phyloP scores from a whole-genome alignment of 2,888 invertebrate genomes.

The Lithophane socia region DNA sequence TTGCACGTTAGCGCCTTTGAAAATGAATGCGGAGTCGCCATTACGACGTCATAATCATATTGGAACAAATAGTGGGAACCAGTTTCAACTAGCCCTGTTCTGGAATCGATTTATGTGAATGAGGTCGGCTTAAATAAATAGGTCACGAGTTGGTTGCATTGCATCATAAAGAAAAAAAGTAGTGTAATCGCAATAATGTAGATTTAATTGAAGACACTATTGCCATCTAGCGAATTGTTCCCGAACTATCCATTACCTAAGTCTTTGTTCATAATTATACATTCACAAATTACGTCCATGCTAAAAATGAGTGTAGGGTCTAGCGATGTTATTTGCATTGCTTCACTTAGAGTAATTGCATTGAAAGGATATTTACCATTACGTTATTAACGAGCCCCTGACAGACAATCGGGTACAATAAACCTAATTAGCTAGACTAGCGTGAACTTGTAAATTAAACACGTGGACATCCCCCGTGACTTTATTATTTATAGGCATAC shows the following conservation, averaged over 20 bases:
- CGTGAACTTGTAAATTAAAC: conserved; percentile 10
- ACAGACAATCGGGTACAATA: neutral
- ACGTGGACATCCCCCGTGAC: neutral
- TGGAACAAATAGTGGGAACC: conserved; percentile 8
- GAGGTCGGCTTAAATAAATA: neutral
- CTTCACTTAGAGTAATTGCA: conserved; percentile 1
- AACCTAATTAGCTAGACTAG: neutral
- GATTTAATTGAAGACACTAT: conserved; percentile 12
- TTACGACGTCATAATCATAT: neutral
- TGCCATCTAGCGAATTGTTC: conserved; percentile 25
- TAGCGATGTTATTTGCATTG: neutral
- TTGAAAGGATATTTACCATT: neutral
- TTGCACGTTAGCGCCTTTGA: conserved; percentile 33
- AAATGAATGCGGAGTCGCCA: conserved; percentile 4
- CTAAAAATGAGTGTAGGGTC: neutral
- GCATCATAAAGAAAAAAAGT: neutral
- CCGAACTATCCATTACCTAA: neutral
- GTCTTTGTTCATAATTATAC: neutral
- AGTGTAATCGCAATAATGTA: neutral
- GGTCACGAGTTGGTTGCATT: neutral
- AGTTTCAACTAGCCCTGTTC: conserved; percentile 3
- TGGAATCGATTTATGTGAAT: conserved; percentile 17
- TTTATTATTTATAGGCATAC: neutral
- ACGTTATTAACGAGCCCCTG: neutral
- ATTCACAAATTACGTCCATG: neutral